phyloP scores from a whole-genome alignment of 2,888 invertebrate genomes.

The Arge pagana region DNA sequence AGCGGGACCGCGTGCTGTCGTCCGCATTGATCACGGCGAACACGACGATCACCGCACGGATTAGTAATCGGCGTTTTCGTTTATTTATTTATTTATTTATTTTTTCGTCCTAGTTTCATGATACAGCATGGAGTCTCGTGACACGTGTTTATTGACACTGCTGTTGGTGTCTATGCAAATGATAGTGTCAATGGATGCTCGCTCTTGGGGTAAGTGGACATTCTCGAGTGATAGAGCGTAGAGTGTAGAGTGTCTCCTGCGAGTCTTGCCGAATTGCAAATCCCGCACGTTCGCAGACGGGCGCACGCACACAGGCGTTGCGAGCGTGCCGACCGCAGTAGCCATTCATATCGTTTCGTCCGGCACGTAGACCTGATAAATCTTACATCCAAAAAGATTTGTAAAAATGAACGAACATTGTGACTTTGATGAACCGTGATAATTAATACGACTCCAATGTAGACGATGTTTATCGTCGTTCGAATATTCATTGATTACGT shows the following conservation, averaged over 20 bases:
- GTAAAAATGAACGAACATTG: too few species aligned
- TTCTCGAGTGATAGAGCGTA: too few species aligned
- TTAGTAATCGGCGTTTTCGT: neutral
- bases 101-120: neutral
- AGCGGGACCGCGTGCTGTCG: constrained; percentile 15
- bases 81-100: neutral
- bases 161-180: constrained; percentile 31
- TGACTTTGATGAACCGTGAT: too few species aligned
- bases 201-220: constrained; percentile 49
- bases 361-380: constrained; percentile 12
- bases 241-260: too few species aligned
- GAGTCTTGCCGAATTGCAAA: constrained; percentile 3
- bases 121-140: constrained; percentile 37
- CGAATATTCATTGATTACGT: too few species aligned
- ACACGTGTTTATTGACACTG: constrained; percentile 31
- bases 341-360: constrained; percentile 11
- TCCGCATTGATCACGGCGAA: constrained; percentile 2
- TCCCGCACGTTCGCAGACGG: neutral
- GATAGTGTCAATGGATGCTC: constrained; percentile 36
- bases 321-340: constrained; percentile 4
- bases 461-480: too few species aligned
- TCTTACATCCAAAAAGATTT: too few species aligned
- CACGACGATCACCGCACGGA: neutral
- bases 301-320: too few species aligned
- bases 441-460: too few species aligned